Evolutionary conservation across 2,888 invertebrate species (phyloP), one percentile per base, ranked within the genome.

Genomic region (Pyrrhia umbra): DNA sequence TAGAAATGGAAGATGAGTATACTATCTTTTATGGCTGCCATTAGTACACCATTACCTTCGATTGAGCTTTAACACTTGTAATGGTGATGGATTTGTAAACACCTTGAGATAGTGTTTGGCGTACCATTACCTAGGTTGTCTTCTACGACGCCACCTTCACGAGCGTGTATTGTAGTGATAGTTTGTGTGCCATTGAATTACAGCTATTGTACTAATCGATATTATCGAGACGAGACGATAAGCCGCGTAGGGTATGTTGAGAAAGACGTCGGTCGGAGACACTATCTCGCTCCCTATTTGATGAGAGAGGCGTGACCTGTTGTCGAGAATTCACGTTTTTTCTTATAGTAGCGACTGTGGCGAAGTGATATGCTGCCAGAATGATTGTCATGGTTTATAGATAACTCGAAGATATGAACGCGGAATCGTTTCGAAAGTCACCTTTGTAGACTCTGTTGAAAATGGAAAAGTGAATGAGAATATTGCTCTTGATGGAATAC

Each of bases 21-120:
- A 18, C 2, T 74, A 74, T 68, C 47, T 52, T 49, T 74, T 74
- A 71, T 52, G 40, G 27, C 23, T 20, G 6, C 42, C 45, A 54
- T 74, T 74, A 57, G 37, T 63, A 68, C 52, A 39, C 47, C 45
- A 68, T 68, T 75, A 54, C 15, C 25, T 58, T 39, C 15, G 40
- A 57, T 63, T 57, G 42, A 50, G 15, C 56, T 50, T 50, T 50
- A 30, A 51, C 49, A 40, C 62, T 57, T 62, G 40, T 27, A 30
- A 39, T 43, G 18, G 40, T 43, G 56, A 23, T 68, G 50, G 18
- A 10, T 21, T 60, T 6, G 37, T 10, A 57, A 37, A 45, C 37
- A 20, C 42, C 4, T 25, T 42, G n/a, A 16, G 8, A 15, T 34
- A 23, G 15, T 18, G 10, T 39, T 18, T 15, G 27, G 10, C 2